phyloP scores from a whole-genome alignment of 2,797 vertebrate species.

The Danio choprae region DNA sequence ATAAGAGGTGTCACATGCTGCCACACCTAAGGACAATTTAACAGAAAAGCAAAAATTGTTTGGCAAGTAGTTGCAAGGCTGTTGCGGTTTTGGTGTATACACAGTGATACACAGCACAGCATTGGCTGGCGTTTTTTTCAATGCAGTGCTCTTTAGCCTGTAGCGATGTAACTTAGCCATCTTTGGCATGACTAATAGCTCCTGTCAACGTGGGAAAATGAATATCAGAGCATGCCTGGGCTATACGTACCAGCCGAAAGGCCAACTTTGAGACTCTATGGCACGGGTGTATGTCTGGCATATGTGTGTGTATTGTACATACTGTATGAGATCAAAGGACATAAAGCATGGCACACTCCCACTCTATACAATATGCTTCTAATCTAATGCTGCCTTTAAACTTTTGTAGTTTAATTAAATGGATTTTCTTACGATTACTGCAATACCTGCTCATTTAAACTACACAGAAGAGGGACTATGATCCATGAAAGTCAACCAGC shows the following conservation, averaged over 20 bases:
- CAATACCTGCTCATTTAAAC: constrained; percentile 70
- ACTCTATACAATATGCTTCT: constrained; percentile 70
- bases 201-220: constrained; percentile 69
- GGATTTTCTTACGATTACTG: constrained; percentile 73
- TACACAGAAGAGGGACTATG: constrained; percentile 62
- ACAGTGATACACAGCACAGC: constrained; percentile 40
- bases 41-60: constrained; percentile 34
- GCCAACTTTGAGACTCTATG: constrained; percentile 16
- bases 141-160: constrained; percentile 59
- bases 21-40: constrained; percentile 39
- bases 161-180: constrained; percentile 68
- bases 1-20: constrained; percentile 27
- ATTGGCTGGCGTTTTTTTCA: background rate
- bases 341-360: constrained; percentile 31
- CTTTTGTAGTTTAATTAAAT: constrained; percentile 72
- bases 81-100: constrained; percentile 60
- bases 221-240: constrained; percentile 62
- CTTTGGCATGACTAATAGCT: constrained; percentile 69
- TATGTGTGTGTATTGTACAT: constrained; percentile 2
- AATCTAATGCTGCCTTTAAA: constrained; percentile 65
- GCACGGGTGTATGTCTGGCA: constrained; percentile 39
- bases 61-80: constrained; percentile 30
- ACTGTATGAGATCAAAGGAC: constrained; percentile 17
- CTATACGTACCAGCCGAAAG: constrained; percentile 51
- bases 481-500: constrained; percentile 60